phyloP scores from a whole-genome alignment of 1,140 invertebrate species.

The Pachyrhynchus sulphureomaculatus region DNA sequence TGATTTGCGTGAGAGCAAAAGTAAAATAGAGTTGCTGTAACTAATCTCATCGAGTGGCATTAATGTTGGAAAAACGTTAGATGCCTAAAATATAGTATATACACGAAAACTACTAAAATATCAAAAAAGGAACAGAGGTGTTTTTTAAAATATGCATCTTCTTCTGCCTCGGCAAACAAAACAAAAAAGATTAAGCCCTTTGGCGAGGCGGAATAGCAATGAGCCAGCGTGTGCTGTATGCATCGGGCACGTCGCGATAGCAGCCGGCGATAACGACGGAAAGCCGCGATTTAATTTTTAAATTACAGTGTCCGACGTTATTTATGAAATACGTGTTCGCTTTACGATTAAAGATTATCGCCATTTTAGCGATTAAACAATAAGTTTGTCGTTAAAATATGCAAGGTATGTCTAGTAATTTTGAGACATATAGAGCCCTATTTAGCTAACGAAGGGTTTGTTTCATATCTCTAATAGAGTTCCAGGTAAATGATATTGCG shows the following conservation, averaged over 20 bases:
- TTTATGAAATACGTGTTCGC: conserved; percentile 16
- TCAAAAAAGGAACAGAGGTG: conserved; percentile 6
- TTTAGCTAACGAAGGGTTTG: too few relatives aligned
- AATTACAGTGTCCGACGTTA: conserved; percentile 17
- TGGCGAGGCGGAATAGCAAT: conserved; percentile 14
- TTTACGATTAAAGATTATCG: conserved; percentile 6
- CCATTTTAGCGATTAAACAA: conserved; percentile 6
- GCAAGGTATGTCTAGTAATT: too few relatives aligned
- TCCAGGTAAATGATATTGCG: too few relatives aligned
- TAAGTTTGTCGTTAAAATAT: not conserved
- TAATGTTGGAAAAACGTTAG: too few relatives aligned
- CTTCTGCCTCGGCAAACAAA: not conserved
- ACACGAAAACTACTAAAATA: too few relatives aligned
- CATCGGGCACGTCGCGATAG: conserved; percentile 1
- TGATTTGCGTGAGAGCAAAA: too few relatives aligned
- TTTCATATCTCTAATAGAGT: too few relatives aligned
- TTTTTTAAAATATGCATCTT: conserved; percentile 2
- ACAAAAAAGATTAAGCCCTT: not conserved
- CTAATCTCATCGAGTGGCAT: too few relatives aligned
- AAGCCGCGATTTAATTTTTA: conserved; percentile 16
- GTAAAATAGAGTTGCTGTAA: too few relatives aligned
- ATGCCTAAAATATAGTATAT: too few relatives aligned
- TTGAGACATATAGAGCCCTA: too few relatives aligned
- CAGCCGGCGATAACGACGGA: conserved; percentile 5
- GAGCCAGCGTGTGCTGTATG: conserved; percentile 27